These are phyloP conservation scores for Oncorhynchus gorbuscha DNA, from an alignment of 2,113 vertebrate species.

Conservation along the genomic window DNA sequence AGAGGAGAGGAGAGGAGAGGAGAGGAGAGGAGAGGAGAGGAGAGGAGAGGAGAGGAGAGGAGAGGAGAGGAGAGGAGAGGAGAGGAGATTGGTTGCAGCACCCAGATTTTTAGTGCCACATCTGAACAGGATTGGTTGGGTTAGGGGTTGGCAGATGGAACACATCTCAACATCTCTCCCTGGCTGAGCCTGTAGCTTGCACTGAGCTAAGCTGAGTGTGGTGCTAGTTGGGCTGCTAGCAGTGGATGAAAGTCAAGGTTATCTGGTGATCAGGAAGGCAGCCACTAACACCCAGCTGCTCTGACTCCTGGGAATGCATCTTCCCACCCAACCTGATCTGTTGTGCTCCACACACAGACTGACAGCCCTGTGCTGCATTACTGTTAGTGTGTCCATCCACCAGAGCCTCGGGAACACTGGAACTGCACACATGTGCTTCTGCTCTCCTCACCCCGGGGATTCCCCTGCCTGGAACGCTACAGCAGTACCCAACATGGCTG, in stretches of 20 bases:
- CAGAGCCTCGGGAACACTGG: not conserved
- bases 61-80: too few species aligned
- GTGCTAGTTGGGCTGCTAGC: not conserved
- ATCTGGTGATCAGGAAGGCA: slow-evolving; percentile 24
- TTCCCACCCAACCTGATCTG: not conserved
- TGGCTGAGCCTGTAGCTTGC: too few species aligned
- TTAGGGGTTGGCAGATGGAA: not conserved
- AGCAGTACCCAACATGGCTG: slow-evolving; percentile 3
- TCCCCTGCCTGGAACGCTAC: slow-evolving; percentile 1
- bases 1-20: too few species aligned
- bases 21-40: too few species aligned
- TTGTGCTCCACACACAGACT: not conserved
- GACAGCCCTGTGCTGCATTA: slow-evolving; percentile 1
- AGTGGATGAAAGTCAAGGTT: slow-evolving; percentile 34
- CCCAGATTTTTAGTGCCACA: not conserved
- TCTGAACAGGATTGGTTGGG: not conserved
- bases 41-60: too few species aligned
- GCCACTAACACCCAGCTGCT: slow-evolving; percentile 7
- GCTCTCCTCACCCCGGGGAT: slow-evolving; percentile 1
- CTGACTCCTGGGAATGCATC: not conserved
- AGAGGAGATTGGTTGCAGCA: too few species aligned
- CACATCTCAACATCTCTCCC: too few species aligned
- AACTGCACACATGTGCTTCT: not conserved
- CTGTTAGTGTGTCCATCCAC: not conserved
- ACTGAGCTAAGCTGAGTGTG: not conserved